A percentile compares a stretch with the other conserved stretches of the same genome.
Evolutionary conservation across 2,797 vertebrate genomes (phyloP).

Genomic region (Prunella strophiata): DNA sequence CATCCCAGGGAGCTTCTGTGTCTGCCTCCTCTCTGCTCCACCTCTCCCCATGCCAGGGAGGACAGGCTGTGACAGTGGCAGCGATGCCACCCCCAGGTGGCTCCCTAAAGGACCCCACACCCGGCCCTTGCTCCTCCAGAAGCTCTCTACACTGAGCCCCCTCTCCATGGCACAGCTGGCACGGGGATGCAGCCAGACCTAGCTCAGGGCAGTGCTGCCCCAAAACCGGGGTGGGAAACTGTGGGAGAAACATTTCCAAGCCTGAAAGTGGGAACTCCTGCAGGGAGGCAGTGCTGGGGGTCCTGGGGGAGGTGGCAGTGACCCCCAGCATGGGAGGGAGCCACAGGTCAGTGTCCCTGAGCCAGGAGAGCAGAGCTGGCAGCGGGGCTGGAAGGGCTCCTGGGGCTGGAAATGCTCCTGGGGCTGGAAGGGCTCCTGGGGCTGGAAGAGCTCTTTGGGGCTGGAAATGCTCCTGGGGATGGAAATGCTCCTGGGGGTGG

Average conservation of each 20-base stretch:
- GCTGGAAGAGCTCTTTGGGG: no score
- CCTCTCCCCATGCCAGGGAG: rapidly evolving
- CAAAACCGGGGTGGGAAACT: not conserved
- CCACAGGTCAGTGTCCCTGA: rapidly evolving
- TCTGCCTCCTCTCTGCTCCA: not conserved
- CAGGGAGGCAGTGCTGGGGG: no score
- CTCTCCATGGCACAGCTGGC: not conserved
- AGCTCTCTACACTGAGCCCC: not conserved
- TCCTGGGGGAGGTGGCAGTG: not conserved
- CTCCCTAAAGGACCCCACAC: not conserved
- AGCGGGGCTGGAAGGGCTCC: not conserved
- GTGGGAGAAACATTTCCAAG: not conserved
- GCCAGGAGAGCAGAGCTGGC: not conserved
- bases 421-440: no score
- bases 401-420: no score
- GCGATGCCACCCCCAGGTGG: not conserved
- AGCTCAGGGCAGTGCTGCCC: not conserved
- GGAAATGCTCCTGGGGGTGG: no score
- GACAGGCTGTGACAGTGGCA: not conserved
- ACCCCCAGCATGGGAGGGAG: rapidly evolving
- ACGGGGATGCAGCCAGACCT: not conserved
- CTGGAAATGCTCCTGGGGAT: no score
- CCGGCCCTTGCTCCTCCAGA: not conserved
- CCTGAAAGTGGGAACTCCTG: not conserved
- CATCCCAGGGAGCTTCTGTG: not conserved